Evolutionary conservation across 2,113 vertebrate genomes (phyloP).

Genomic region (Tretioscincus oriximinensis): DNA sequence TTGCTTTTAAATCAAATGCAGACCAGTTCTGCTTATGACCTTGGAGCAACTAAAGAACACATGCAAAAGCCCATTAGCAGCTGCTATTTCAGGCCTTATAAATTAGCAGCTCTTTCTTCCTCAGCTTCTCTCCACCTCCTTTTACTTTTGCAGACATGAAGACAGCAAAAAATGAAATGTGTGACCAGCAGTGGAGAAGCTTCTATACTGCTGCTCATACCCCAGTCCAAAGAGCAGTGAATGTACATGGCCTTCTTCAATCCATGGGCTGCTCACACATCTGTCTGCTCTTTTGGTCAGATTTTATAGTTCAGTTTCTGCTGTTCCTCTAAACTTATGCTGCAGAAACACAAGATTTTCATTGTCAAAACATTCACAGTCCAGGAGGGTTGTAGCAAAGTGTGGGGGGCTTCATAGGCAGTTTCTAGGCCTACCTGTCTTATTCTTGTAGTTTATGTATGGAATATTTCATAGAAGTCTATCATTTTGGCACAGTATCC

Average conservation of each 20-base stretch:
- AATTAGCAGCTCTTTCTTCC: slow-evolving; percentile 58
- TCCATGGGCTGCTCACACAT: slow-evolving; percentile 47
- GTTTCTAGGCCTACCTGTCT: too few relatives aligned
- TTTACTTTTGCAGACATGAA: slow-evolving; percentile 55
- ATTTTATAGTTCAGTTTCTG: not conserved
- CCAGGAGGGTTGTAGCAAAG: too few relatives aligned
- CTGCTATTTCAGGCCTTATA: slow-evolving; percentile 66
- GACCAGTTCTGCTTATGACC: slow-evolving; percentile 66
- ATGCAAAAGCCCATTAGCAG: slow-evolving; percentile 68
- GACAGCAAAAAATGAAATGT: slow-evolving; percentile 54
- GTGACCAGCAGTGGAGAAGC: slow-evolving; percentile 39
- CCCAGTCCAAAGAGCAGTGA: not conserved
- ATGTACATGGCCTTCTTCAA: slow-evolving; percentile 46
- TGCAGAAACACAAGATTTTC: too few relatives aligned
- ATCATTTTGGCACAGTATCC: too few relatives aligned
- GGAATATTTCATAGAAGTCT: too few relatives aligned
- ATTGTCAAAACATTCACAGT: too few relatives aligned
- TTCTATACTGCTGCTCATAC: slow-evolving; percentile 43
- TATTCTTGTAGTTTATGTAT: too few relatives aligned
- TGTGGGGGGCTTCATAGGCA: too few relatives aligned
- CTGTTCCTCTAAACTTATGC: not conserved
- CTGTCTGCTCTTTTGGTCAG: not conserved
- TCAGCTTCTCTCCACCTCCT: not conserved
- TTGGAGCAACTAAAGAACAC: slow-evolving; percentile 57
- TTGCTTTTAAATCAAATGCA: slow-evolving; percentile 67